Percentiles rank a stretch among this genome's conserved stretches.
phyloP scores from a whole-genome alignment of 2,797 vertebrate genomes.

The Prunella strophiata region DNA sequence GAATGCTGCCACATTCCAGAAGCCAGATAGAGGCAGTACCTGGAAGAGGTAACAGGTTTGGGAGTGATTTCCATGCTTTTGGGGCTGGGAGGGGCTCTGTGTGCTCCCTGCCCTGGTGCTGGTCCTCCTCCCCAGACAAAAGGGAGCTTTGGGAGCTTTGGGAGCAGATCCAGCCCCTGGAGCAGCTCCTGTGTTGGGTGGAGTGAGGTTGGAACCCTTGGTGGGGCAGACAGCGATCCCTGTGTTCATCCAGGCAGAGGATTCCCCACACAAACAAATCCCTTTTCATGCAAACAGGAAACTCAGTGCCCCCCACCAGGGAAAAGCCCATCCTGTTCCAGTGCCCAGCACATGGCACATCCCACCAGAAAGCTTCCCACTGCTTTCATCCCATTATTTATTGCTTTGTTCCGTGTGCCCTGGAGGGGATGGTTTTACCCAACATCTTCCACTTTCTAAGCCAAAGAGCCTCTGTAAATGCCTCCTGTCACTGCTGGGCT shows the following conservation, averaged over 20 bases:
- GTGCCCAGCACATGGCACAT: background rate
- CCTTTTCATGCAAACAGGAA: constrained; percentile 25
- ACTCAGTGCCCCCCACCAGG: background rate
- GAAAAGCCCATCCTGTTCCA: background rate
- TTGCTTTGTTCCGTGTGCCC: background rate
- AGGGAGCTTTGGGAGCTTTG: too few species aligned
- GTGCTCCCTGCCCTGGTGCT: background rate
- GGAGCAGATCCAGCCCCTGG: background rate
- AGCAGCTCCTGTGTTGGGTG: background rate
- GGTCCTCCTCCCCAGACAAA: background rate
- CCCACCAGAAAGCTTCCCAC: constrained; percentile 17
- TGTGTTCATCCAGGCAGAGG: background rate
- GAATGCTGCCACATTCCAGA: background rate
- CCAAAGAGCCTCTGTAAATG: background rate
- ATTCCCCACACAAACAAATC: background rate
- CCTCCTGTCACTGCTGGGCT: background rate
- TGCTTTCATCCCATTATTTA: constrained; percentile 22
- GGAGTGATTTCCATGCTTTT: background rate
- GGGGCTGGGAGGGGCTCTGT: background rate
- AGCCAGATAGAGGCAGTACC: background rate
- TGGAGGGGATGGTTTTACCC: constrained; percentile 3
- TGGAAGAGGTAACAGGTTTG: background rate
- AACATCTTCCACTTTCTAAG: constrained; percentile 24
- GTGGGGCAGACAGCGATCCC: background rate
- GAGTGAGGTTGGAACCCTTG: background rate